Evolutionary conservation across 2,888 invertebrate genomes (phyloP).

Genomic region (Drosophila limbata): DNA sequence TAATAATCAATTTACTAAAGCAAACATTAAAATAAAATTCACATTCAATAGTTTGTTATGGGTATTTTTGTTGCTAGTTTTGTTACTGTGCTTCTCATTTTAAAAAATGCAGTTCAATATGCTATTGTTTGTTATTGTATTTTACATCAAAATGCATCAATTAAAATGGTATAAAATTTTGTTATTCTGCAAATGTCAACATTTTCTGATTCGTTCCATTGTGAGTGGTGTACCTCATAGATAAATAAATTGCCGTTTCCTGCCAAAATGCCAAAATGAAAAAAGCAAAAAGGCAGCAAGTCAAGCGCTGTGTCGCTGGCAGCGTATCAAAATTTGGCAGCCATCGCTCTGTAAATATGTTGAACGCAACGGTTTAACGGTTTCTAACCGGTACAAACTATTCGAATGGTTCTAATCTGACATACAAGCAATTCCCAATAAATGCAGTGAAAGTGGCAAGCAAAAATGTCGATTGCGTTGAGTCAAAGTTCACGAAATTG

Average conservation of each 20-base stretch:
- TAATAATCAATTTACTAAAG: neutral
- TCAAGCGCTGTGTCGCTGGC: slow-evolving; percentile 52
- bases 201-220: slow-evolving; percentile 7
- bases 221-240: slow-evolving; percentile 13
- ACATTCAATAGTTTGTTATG: neutral
- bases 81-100: neutral
- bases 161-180: no score
- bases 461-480: slow-evolving; percentile 1
- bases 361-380: slow-evolving; percentile 36
- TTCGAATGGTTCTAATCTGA: slow-evolving; percentile 40
- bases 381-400: neutral
- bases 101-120: neutral
- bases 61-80: neutral
- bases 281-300: slow-evolving; percentile 11
- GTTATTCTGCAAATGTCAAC: no score
- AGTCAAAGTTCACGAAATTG: slow-evolving; percentile 43
- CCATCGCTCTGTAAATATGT: slow-evolving; percentile 42
- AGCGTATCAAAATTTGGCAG: slow-evolving; percentile 58
- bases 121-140: no score
- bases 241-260: slow-evolving; percentile 25
- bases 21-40: neutral
- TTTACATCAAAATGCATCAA: no score
- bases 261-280: neutral
- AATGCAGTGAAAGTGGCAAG: slow-evolving; percentile 31
- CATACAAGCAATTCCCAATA: slow-evolving; percentile 39